These are phyloP conservation scores for Tenrec ecaudatus DNA, from an alignment of 2,113 vertebrate genomes.

Conservation along the genomic window DNA sequence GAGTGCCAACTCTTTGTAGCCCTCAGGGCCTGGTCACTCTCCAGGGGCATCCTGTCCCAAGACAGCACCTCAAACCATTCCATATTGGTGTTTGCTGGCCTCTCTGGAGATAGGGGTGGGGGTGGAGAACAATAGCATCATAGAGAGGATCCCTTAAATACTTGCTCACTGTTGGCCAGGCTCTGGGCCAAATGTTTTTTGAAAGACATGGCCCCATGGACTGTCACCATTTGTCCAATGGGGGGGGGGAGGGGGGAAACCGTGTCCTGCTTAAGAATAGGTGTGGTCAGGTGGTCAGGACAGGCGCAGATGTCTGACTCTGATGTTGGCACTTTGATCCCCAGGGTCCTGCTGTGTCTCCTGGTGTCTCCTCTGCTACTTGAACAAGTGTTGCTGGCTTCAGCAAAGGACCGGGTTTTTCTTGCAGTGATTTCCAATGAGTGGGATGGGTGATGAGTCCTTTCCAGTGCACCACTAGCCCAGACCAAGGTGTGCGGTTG, in stretches of 20 bases:
- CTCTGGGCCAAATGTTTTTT: not conserved
- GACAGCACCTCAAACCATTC: not conserved
- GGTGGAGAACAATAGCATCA: not conserved
- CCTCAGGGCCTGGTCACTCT: not conserved
- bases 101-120: not conserved
- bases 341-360: not conserved
- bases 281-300: not conserved
- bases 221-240: not conserved
- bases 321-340: not conserved
- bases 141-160: not conserved
- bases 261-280: not conserved
- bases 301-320: not conserved
- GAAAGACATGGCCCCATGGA: not conserved
- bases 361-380: not conserved
- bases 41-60: not conserved
- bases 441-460: not conserved
- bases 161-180: not conserved
- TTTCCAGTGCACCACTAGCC: not conserved
- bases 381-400: not conserved
- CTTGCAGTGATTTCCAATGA: conserved; percentile 1
- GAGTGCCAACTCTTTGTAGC: not conserved
- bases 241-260: too few species aligned
- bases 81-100: not conserved
- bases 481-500: not conserved
- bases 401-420: not conserved